A percentile compares a stretch with the other conserved stretches of the same genome.
Evolutionary conservation across 1,140 invertebrate genomes (phyloP).

Genomic region (Pseudomyrmex cubaensis): DNA sequence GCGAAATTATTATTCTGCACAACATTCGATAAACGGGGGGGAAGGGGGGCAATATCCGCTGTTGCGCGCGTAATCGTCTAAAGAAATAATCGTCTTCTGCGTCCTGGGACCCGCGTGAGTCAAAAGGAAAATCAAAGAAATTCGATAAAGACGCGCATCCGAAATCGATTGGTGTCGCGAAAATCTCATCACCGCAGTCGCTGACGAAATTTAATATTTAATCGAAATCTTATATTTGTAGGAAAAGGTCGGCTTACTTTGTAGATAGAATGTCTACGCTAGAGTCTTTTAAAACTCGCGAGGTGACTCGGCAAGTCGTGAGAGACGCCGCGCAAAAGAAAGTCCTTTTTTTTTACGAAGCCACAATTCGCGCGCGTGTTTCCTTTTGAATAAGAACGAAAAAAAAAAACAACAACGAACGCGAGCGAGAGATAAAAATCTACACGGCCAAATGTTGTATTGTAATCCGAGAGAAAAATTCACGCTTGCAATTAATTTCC

Average conservation of each 20-base stretch:
- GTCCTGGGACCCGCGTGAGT: background rate
- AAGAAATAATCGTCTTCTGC: conserved; percentile 26
- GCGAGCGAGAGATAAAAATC: too few species aligned
- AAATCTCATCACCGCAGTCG: background rate
- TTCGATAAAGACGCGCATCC: background rate
- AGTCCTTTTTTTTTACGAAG: too few species aligned
- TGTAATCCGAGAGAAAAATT: conserved; percentile 16
- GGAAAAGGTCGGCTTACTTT: background rate
- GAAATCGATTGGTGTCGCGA: background rate
- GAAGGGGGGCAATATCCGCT: background rate
- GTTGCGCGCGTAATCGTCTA: background rate
- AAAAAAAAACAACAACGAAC: too few species aligned
- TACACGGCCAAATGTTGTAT: background rate
- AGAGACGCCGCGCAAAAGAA: too few species aligned
- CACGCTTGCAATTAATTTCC: conserved; percentile 29
- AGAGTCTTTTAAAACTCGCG: too few species aligned
- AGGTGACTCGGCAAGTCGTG: too few species aligned
- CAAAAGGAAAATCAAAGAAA: conserved; percentile 10
- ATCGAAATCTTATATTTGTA: too few species aligned
- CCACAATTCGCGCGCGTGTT: too few species aligned
- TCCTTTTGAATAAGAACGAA: too few species aligned
- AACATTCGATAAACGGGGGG: background rate
- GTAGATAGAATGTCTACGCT: background rate
- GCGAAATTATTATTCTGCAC: conserved; percentile 26
- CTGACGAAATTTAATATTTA: background rate